Conservation (phyloP, 1,140 invertebrate genomes). For the Leptestheria dahalacensis region DNA sequence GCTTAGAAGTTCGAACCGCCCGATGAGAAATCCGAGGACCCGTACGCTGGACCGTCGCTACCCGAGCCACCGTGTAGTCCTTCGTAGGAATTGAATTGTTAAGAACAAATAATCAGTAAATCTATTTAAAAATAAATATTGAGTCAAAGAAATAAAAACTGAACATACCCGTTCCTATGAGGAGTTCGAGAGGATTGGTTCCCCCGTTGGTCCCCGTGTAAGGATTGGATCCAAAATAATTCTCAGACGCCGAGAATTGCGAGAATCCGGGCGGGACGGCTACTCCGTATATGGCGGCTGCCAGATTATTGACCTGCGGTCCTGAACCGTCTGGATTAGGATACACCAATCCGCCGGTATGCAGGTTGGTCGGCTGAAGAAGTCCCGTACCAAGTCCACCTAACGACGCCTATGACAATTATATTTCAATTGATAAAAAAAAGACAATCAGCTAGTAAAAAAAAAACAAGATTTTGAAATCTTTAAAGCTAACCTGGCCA, state of each 20-base stretch:
- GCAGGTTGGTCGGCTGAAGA: neutral
- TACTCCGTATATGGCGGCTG: conserved; percentile 5
- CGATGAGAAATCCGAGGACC: no score
- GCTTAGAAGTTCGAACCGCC: no score
- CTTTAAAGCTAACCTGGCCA: no score
- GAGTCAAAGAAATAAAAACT: no score
- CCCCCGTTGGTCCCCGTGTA: neutral
- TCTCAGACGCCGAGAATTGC: neutral
- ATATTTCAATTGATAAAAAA: no score
- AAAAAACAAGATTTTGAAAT: no score
- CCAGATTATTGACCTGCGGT: conserved; percentile 1
- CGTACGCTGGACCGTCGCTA: no score
- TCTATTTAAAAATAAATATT: no score
- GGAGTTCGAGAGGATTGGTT: neutral
- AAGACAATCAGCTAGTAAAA: no score
- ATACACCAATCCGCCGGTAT: neutral
- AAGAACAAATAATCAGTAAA: neutral
- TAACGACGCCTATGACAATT: neutral
- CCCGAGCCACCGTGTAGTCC: no score
- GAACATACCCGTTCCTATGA: neutral
- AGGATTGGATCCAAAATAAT: neutral
- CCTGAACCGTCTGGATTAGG: conserved; percentile 4
- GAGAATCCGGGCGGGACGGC: conserved; percentile 1
- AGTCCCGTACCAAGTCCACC: neutral
- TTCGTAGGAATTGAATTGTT: no score